Percentiles rank a stretch among this genome's conserved stretches.
phyloP scores from a whole-genome alignment of 2,888 invertebrate genomes.

The Xestia xanthographa region DNA sequence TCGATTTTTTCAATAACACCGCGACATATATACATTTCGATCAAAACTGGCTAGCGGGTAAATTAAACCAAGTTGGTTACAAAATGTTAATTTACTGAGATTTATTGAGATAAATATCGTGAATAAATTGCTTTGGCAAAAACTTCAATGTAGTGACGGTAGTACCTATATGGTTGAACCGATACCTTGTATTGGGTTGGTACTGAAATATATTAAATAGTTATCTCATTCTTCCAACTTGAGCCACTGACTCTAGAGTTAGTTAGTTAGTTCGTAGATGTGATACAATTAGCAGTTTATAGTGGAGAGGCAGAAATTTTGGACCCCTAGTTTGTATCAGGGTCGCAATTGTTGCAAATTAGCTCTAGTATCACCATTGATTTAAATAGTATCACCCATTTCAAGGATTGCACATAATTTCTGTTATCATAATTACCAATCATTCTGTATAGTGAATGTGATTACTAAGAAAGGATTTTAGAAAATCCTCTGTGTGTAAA shows the following conservation, averaged over 20 bases:
- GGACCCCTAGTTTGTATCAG: too few species aligned
- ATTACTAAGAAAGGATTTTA: too few species aligned
- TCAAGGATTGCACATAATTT: neutral
- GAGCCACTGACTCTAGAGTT: neutral
- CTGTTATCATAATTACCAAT: too few species aligned
- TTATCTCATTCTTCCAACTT: neutral
- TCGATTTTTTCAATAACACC: neutral
- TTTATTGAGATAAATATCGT: slow-evolving; percentile 63
- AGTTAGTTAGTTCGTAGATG: neutral
- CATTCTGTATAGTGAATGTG: too few species aligned
- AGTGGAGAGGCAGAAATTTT: neutral
- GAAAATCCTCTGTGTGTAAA: too few species aligned
- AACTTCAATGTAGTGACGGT: slow-evolving; percentile 34
- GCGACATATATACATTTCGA: slow-evolving; percentile 46
- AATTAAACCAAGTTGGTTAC: slow-evolving; percentile 56
- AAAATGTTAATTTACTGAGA: slow-evolving; percentile 67
- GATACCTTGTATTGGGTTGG: slow-evolving; percentile 14
- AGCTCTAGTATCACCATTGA: too few species aligned
- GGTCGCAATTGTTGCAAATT: too few species aligned
- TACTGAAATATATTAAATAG: slow-evolving; percentile 10
- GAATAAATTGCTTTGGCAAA: slow-evolving; percentile 63
- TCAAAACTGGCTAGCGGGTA: slow-evolving; percentile 57
- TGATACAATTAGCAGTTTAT: neutral
- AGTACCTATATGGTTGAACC: slow-evolving; percentile 4
- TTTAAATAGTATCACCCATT: neutral